A percentile compares a stretch with the other conserved stretches of the same genome.
phyloP scores from a whole-genome alignment of 2,797 vertebrate genomes.

The Hapalemur alaotrensis region DNA sequence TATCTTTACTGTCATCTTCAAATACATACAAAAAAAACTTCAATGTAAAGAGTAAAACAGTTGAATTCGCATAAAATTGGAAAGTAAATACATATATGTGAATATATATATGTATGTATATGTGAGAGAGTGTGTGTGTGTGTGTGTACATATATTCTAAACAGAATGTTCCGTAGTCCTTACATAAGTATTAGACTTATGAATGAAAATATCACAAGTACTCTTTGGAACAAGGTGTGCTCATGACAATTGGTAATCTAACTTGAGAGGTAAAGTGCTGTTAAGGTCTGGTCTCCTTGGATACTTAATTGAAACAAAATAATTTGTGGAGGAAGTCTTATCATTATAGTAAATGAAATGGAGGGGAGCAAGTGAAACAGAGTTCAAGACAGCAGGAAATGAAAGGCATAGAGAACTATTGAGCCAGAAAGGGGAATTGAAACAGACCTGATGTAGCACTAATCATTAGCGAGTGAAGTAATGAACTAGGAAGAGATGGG shows the following conservation, averaged over 20 bases:
- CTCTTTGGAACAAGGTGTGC: neutral
- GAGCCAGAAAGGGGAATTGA: slow-evolving; percentile 62
- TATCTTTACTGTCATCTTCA: neutral
- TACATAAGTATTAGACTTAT: neutral
- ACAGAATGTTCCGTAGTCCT: neutral
- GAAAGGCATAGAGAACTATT: slow-evolving; percentile 56
- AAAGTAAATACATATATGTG: neutral
- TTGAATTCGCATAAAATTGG: neutral
- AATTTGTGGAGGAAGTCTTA: slow-evolving; percentile 44
- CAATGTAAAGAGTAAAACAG: neutral
- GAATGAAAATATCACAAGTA: neutral
- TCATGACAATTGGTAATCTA: neutral
- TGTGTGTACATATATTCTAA: neutral
- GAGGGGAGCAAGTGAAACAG: slow-evolving; percentile 35
- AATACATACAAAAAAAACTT: neutral
- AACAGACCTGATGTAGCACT: slow-evolving; percentile 71
- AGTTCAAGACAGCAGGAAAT: slow-evolving; percentile 72
- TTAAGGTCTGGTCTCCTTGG: slow-evolving; percentile 24
- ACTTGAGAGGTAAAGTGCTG: neutral
- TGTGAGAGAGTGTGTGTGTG: too few relatives aligned
- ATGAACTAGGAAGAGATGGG: slow-evolving; percentile 69
- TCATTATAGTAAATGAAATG: slow-evolving; percentile 59
- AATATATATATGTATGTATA: neutral
- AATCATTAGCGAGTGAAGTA: slow-evolving; percentile 72
- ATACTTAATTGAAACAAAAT: slow-evolving; percentile 64